A percentile compares a stretch with the other conserved stretches of the same genome.
Evolutionary conservation across 2,888 invertebrate genomes (phyloP).

Genomic region (Sminthurinus aureus): DNA sequence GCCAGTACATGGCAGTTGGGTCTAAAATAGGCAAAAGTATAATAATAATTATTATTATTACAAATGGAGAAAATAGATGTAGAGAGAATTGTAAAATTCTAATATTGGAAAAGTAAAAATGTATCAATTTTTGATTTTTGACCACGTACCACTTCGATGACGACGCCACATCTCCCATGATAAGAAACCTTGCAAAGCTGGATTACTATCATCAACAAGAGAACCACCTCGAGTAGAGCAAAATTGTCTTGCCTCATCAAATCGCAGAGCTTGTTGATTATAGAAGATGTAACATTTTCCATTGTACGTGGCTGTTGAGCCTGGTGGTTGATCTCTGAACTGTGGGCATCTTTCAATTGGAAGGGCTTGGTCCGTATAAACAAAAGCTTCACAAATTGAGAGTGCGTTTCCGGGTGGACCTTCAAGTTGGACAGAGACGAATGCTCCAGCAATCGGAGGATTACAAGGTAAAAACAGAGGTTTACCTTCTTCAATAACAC

Average conservation of each 20-base stretch:
- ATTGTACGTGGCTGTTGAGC: slow-evolving; percentile 91
- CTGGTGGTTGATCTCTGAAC: slow-evolving; percentile 90
- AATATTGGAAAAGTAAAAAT: too few relatives aligned
- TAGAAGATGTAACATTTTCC: slow-evolving; percentile 96
- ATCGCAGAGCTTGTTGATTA: slow-evolving; percentile 81
- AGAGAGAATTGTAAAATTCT: too few relatives aligned
- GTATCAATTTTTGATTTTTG: too few relatives aligned
- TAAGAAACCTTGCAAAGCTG: slow-evolving; percentile 90
- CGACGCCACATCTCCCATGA: slow-evolving; percentile 94
- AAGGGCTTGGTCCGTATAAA: slow-evolving; percentile 89
- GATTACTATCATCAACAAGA: slow-evolving; percentile 89
- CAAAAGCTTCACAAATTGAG: slow-evolving; percentile 92
- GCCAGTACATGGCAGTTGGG: slow-evolving; percentile 92
- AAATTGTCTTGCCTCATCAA: slow-evolving; percentile 80
- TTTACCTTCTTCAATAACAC: slow-evolving; percentile 85
- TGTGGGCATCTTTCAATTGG: slow-evolving; percentile 92
- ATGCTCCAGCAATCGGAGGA: slow-evolving; percentile 94
- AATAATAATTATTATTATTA: too few relatives aligned
- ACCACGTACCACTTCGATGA: slow-evolving; percentile 73
- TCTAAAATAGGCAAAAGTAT: slow-evolving; percentile 64
- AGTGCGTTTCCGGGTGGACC: slow-evolving; percentile 76
- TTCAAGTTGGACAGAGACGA: slow-evolving; percentile 90
- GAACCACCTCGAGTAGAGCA: slow-evolving; percentile 84
- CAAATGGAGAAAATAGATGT: too few relatives aligned
- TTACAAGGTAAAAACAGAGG: slow-evolving; percentile 92